Conservation (phyloP, 2,113 vertebrate species). For the Colaptes auratus region DNA sequence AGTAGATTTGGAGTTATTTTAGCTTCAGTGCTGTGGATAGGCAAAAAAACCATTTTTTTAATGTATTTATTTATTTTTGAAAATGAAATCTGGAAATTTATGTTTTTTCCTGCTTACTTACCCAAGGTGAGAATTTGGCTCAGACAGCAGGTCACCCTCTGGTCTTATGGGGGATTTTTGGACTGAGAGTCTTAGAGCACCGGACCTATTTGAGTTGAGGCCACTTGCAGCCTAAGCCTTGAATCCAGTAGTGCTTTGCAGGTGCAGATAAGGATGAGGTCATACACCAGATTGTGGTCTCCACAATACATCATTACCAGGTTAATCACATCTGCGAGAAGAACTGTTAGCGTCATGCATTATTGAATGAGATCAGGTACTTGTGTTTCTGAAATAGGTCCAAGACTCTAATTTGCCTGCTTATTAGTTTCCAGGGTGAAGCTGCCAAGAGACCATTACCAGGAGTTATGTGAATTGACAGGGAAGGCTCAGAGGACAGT, state of each 20-base stretch:
- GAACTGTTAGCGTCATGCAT: conserved; percentile 40
- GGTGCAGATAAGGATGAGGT: conserved; percentile 68
- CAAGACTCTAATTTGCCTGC: conserved; percentile 53
- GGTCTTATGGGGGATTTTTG: not conserved
- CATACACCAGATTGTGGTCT: conserved; percentile 32
- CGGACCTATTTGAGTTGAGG: conserved; percentile 37
- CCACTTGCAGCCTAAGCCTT: conserved; percentile 10
- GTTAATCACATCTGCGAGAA: conserved; percentile 59
- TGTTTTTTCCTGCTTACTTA: conserved; percentile 15
- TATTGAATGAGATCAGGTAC: conserved; percentile 69
- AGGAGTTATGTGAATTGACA: conserved; percentile 60
- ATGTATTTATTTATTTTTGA: not conserved
- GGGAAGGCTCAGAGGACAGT: conserved; percentile 34
- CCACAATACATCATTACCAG: conserved; percentile 46
- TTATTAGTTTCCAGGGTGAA: conserved; percentile 46
- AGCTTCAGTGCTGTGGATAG: not conserved
- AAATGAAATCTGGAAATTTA: not conserved
- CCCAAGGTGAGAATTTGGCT: conserved; percentile 47
- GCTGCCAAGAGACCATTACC: conserved; percentile 56
- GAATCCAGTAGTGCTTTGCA: conserved; percentile 50
- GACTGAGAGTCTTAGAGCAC: not conserved
- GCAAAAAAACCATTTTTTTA: not conserved
- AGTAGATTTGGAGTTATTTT: not conserved
- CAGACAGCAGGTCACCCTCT: conserved; percentile 13
- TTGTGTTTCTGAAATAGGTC: conserved; percentile 56